A percentile compares a stretch with the other conserved stretches of the same genome.
Evolutionary conservation across 2,113 vertebrate genomes (phyloP).

Genomic region (Desmodus rotundus): DNA sequence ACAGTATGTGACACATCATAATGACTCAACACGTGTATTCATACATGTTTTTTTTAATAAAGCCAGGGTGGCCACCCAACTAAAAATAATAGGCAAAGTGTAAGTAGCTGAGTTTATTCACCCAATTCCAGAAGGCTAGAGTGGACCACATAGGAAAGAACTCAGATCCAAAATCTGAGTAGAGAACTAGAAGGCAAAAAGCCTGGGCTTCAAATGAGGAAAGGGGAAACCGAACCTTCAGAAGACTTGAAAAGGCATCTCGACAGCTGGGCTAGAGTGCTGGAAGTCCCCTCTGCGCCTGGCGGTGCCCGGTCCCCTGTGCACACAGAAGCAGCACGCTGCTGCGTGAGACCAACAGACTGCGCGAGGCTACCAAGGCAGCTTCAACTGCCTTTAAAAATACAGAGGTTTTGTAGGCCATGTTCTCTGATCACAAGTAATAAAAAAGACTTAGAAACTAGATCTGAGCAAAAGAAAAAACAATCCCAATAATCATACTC

Average conservation of each 20-base stretch:
- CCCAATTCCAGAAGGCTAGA: background rate
- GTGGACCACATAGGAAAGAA: background rate
- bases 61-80: background rate
- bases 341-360: background rate
- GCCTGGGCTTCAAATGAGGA: background rate
- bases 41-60: background rate
- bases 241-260: background rate
- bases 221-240: background rate
- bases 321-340: fast-evolving
- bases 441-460: background rate
- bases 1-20: background rate
- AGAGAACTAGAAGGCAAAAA: background rate
- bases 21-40: background rate
- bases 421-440: background rate
- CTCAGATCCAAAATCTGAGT: background rate
- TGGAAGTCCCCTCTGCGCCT: fast-evolving
- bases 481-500: background rate
- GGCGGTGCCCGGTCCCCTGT: fast-evolving
- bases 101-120: background rate
- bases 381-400: background rate
- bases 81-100: background rate
- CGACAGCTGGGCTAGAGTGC: fast-evolving
- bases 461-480: background rate
- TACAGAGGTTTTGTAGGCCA: background rate
- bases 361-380: background rate